Evolutionary conservation across 2,113 vertebrate species (phyloP).

Genomic region (Lanius ludovicianus): DNA sequence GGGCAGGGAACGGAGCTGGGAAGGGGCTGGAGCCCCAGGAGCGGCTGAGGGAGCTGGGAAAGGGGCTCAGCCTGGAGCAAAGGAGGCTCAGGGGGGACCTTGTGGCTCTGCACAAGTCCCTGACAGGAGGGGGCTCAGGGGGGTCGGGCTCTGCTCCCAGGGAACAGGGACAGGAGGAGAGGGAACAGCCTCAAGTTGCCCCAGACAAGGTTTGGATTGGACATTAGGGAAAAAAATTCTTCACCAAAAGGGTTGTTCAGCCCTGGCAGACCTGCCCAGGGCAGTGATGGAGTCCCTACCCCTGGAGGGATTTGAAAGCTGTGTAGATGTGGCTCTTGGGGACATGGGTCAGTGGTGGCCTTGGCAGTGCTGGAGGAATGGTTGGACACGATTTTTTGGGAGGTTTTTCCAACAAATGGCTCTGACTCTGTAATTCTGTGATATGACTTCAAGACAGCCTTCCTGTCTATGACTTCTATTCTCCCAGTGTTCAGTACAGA

Average conservation of each 20-base stretch:
- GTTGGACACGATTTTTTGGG: not conserved
- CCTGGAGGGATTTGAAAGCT: not conserved
- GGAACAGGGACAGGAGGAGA: not conserved
- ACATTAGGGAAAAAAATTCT: not conserved
- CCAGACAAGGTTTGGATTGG: accelerated
- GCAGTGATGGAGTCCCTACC: accelerated
- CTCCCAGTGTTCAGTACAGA: not conserved
- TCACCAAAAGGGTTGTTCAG: accelerated
- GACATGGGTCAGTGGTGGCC: not conserved
- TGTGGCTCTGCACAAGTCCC: not conserved
- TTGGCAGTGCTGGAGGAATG: not conserved
- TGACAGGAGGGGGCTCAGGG: not conserved
- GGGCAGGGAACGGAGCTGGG: not conserved
- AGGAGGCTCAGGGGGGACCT: not conserved
- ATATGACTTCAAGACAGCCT: not conserved
- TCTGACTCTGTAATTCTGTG: not conserved
- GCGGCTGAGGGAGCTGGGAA: not conserved
- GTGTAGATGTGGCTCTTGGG: accelerated
- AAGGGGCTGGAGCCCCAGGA: not conserved
- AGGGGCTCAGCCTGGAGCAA: not conserved
- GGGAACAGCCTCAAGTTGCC: accelerated
- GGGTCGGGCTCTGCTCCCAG: accelerated
- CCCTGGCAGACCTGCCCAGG: not conserved
- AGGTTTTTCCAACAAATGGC: not conserved
- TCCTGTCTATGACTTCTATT: not conserved